Conservation (phyloP, 2,797 vertebrate species). For the Cynopterus sphinx region DNA sequence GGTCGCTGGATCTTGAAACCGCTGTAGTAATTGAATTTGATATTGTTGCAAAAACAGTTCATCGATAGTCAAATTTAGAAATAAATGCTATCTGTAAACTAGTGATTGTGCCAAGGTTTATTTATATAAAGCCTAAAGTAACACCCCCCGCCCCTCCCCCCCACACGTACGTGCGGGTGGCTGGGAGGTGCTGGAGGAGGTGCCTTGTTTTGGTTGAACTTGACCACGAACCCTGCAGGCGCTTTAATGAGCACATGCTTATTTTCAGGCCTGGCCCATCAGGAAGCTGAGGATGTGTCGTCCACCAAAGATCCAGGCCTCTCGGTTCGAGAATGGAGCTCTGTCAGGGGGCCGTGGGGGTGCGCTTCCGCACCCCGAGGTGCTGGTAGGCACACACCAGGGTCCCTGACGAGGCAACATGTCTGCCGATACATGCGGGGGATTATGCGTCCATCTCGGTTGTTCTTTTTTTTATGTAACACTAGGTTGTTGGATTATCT, state of each 20-base stretch:
- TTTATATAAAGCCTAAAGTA: not conserved
- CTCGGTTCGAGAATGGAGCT: not conserved
- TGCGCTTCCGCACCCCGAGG: not conserved
- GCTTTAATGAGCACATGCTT: not conserved
- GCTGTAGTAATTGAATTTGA: not conserved
- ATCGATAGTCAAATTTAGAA: not conserved
- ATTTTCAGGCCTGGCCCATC: not conserved
- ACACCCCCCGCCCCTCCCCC: no score
- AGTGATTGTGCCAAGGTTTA: not conserved
- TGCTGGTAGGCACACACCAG: fast-evolving
- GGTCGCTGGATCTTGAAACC: not conserved
- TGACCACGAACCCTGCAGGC: not conserved
- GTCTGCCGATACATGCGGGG: no score
- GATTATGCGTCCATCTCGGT: not conserved
- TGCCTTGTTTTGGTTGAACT: not conserved
- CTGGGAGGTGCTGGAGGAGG: not conserved
- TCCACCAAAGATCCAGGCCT: not conserved
- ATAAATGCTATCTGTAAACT: not conserved
- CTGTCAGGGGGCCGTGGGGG: not conserved
- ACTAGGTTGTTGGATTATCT: no score
- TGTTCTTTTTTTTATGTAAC: not conserved
- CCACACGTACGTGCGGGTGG: not conserved
- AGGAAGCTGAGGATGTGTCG: not conserved
- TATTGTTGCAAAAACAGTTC: not conserved
- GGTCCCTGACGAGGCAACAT: fast-evolving